These are phyloP conservation scores for Zaprionus bogoriensis DNA, from an alignment of 2,888 invertebrate species.

Conservation along the genomic window DNA sequence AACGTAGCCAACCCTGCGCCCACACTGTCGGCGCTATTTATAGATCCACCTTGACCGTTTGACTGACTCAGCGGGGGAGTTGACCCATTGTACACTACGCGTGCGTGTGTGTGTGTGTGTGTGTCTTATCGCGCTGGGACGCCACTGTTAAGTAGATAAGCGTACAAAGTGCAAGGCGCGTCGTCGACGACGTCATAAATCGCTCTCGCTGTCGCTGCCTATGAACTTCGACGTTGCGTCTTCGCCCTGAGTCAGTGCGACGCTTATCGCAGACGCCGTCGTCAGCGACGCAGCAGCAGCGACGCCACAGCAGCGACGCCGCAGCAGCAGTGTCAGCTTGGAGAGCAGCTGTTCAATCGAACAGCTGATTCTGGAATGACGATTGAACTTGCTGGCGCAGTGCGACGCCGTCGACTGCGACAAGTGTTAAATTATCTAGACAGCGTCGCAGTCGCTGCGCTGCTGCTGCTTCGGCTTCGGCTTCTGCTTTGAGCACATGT, in stretches of 20 bases:
- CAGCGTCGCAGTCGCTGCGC: background rate
- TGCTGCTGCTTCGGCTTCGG: background rate
- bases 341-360: slow-evolving; percentile 34
- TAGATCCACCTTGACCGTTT: no score
- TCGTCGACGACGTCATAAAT: slow-evolving; percentile 25
- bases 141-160: no score
- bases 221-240: no score
- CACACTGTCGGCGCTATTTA: no score
- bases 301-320: background rate
- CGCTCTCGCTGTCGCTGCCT: no score
- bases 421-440: slow-evolving; percentile 40
- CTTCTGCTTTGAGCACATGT: background rate
- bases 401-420: slow-evolving; percentile 1
- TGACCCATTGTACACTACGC: no score
- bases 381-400: slow-evolving; percentile 23
- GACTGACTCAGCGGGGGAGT: no score
- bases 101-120: no score
- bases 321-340: slow-evolving; percentile 22
- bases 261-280: background rate
- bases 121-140: no score
- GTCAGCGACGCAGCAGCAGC: background rate
- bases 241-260: no score
- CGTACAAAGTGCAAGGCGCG: slow-evolving; percentile 23
- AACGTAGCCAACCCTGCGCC: no score
- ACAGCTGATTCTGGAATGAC: slow-evolving; percentile 40